phyloP scores from a whole-genome alignment of 2,797 vertebrate species.

The Clamator glandarius region DNA sequence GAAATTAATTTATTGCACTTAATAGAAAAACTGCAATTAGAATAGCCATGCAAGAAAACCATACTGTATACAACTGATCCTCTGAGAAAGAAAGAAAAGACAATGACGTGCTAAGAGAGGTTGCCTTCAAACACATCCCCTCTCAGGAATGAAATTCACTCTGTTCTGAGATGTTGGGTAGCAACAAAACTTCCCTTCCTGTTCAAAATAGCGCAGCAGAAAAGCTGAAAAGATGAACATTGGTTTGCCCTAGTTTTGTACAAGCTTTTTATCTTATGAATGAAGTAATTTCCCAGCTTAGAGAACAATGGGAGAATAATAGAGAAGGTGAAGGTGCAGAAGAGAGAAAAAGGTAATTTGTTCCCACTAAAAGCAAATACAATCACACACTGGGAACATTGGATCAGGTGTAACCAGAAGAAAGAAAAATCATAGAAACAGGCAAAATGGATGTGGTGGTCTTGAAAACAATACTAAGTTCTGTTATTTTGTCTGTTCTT shows the following conservation, averaged over 20 bases:
- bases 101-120: neutral
- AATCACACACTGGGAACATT: neutral
- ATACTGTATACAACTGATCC: neutral
- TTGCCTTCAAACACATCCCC: neutral
- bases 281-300: neutral
- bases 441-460: neutral
- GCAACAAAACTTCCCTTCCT: neutral
- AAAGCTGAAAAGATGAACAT: neutral
- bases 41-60: neutral
- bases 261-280: neutral
- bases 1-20: neutral
- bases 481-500: neutral
- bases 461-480: neutral
- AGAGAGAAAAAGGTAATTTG: neutral
- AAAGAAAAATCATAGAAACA: neutral
- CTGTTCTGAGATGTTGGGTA: neutral
- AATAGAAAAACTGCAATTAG: neutral
- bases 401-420: neutral
- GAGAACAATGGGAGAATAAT: neutral
- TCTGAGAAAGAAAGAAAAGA: neutral
- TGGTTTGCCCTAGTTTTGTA: neutral
- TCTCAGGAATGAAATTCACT: neutral
- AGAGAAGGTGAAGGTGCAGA: fast-evolving
- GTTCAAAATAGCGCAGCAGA: neutral
- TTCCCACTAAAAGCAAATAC: neutral